Base-by-base conservation (phyloP, 2,113 vertebrate genomes). In the Sander vitreus region DNA sequence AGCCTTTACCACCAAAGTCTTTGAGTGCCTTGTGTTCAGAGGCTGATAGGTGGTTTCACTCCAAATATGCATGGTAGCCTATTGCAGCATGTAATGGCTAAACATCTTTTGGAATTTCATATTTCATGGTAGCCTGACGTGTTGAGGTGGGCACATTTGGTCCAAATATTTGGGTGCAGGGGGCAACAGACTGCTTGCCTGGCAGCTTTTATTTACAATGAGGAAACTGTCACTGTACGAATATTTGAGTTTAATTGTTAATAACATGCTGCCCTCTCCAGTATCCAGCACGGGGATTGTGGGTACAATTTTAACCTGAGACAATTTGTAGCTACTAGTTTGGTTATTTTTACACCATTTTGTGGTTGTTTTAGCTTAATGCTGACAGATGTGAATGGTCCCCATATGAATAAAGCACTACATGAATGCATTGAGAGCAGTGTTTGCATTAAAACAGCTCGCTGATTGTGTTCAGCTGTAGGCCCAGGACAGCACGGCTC, bases 401-500 rank as follows among this genome's bases (percentile, higher is more conserved):
- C 7, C 3, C 16, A 18, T 39, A 11, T 63, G 23, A 18, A 54
- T 16, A 7, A 45, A 36, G 2, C 4, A 7, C 9, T 0, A 18
- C 33, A 25, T 27, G 2, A 11, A 4, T 11, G 57, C 54, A 55
- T 0, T 0, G 15, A 4, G 27, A 10, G 45, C 51, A 5, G 8
- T 27, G 23, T 68, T 67, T 62, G 54, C 53, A 6, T 23, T 5
- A 4, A 23, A n/a, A 6, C 11, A 13, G 48, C 25, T 47, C 67
- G 19, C 68, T 27, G 76, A 59, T 8, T 23, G 48, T 25, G 51
- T 6, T 1, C 16, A 2, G 21, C 25, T 33, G 48, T 2, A 85
- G 85, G 87, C 85, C 88, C 62, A 65, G 85, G 71, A 74, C 86
- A 47, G 67, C 45, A 30, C 78, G 55, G 50, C 62, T 65, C 62